Conservation (phyloP, 1,140 invertebrate species). For the Temnothorax curvispinosus region DNA sequence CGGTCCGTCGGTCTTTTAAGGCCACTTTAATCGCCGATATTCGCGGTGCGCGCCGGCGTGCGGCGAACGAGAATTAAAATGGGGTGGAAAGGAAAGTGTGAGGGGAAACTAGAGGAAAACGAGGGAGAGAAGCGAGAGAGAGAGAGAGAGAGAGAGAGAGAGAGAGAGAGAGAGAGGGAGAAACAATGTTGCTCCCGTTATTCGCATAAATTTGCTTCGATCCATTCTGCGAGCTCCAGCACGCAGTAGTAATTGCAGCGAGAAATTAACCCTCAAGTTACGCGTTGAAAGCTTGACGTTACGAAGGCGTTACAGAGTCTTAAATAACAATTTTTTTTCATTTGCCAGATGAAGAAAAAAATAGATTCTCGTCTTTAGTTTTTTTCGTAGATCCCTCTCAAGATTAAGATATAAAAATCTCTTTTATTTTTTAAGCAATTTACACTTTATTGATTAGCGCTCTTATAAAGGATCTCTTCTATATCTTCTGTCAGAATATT, state of each 20-base stretch:
- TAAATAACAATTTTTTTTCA: conserved; percentile 27
- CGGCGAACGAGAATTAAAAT: conserved; percentile 54
- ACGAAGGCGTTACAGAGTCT: conserved; percentile 20
- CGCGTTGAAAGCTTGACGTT: conserved; percentile 51
- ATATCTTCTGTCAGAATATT: neutral
- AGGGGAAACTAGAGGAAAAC: neutral
- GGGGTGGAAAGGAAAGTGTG: conserved; percentile 11
- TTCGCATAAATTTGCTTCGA: conserved; percentile 58
- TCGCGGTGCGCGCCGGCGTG: conserved; percentile 15
- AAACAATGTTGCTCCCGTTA: conserved; percentile 32
- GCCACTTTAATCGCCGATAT: conserved; percentile 67
- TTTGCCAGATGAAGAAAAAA: neutral
- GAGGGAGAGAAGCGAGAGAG: neutral
- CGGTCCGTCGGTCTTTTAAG: conserved; percentile 41
- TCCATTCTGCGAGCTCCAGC: conserved; percentile 22
- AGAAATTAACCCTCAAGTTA: conserved; percentile 42
- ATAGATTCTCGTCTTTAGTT: neutral
- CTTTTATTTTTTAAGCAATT: neutral
- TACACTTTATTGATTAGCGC: neutral
- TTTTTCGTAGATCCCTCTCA: neutral
- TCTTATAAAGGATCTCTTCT: no score
- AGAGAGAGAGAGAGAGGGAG: conserved; percentile 11
- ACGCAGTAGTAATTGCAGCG: conserved; percentile 37
- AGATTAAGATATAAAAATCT: neutral
- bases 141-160: no score